Percentiles rank a stretch among this genome's conserved stretches.
These are phyloP conservation scores for Heliconius hortense DNA, from an alignment of 2,888 invertebrate genomes.

Conservation along the genomic window DNA sequence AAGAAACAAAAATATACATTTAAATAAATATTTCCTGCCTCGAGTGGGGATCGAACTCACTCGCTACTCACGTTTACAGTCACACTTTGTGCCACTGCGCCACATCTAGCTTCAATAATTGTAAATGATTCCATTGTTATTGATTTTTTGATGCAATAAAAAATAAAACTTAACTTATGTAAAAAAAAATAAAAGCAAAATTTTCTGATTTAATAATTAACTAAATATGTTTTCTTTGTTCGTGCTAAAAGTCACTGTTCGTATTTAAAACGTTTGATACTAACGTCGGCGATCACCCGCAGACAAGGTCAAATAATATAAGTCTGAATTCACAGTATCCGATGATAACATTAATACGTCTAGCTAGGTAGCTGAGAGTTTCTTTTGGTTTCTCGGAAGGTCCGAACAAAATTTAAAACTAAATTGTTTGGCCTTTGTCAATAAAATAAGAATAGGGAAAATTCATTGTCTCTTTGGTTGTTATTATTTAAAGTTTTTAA, in stretches of 20 bases:
- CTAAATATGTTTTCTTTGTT: constrained; percentile 4
- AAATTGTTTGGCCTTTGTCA: constrained; percentile 29
- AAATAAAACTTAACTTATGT: too few relatives aligned
- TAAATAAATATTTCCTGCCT: too few relatives aligned
- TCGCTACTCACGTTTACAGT: too few relatives aligned
- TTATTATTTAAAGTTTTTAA: constrained; percentile 15
- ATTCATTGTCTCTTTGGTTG: constrained; percentile 7
- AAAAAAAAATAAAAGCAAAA: not conserved
- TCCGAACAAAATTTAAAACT: constrained; percentile 33
- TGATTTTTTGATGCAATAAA: not conserved
- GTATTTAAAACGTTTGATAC: constrained; percentile 28
- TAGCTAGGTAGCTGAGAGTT: constrained; percentile 29
- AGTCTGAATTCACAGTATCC: constrained; percentile 38
- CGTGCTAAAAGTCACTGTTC: constrained; percentile 7
- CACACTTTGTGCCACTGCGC: too few relatives aligned
- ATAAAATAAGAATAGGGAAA: constrained; percentile 23
- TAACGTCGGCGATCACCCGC: constrained; percentile 33
- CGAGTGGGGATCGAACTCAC: too few relatives aligned
- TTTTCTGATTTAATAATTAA: not conserved
- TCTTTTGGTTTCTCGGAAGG: constrained; percentile 38
- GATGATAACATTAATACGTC: constrained; percentile 33
- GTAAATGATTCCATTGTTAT: too few relatives aligned
- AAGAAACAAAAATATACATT: too few relatives aligned
- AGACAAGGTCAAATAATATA: constrained; percentile 37
- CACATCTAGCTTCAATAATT: too few relatives aligned